These are phyloP conservation scores for Gymnogyps californianus DNA, from an alignment of 2,113 vertebrate genomes.

Conservation along the genomic window DNA sequence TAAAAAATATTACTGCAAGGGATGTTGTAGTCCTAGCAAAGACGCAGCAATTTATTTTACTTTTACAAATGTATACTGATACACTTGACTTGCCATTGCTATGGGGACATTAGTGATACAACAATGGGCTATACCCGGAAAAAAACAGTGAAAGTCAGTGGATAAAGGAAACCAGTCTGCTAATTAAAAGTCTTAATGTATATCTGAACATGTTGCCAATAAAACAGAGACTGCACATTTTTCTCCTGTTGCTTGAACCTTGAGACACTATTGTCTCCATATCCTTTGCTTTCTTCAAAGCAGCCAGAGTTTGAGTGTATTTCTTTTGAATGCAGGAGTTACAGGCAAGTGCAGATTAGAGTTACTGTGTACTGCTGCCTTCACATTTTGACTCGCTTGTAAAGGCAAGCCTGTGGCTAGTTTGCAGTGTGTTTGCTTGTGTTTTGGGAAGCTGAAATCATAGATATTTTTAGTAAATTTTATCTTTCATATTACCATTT, in stretches of 20 bases:
- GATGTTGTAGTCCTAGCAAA: not conserved
- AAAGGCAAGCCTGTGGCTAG: not conserved
- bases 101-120: not conserved
- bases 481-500: not conserved
- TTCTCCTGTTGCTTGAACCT: not conserved
- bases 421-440: not conserved
- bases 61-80: not conserved
- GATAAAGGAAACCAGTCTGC: not conserved
- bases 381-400: not conserved
- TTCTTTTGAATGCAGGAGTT: not conserved
- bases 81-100: not conserved
- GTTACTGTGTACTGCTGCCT: not conserved
- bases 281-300: not conserved
- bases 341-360: not conserved
- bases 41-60: not conserved
- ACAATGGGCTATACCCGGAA: not conserved
- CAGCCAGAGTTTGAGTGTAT: not conserved
- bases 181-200: not conserved
- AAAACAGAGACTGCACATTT: not conserved
- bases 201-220: not conserved
- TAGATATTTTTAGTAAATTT: not conserved
- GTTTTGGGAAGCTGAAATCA: not conserved
- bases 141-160: not conserved
- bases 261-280: not conserved
- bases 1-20: not conserved